Evolutionary conservation across 2,888 invertebrate genomes (phyloP).

Genomic region (Hipparchia semele): DNA sequence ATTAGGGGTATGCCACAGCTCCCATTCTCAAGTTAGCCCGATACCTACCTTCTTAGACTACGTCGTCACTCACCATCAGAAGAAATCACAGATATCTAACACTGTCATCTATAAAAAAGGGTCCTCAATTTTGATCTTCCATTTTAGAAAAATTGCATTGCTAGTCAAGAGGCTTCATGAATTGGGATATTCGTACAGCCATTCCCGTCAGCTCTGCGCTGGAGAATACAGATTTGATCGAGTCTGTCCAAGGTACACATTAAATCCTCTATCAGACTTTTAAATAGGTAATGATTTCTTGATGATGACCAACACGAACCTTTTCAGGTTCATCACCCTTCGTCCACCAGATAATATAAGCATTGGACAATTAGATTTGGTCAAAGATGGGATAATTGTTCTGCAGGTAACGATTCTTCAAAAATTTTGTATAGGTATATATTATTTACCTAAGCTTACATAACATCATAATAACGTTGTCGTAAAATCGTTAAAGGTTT

Average conservation of each 20-base stretch:
- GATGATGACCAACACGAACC: not conserved
- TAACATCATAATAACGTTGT: not conserved
- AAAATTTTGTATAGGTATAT: not conserved
- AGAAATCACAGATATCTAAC: too few relatives aligned
- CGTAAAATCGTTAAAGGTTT: not conserved
- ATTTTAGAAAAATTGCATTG: constrained; percentile 70
- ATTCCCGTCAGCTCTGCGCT: constrained; percentile 68
- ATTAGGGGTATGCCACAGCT: too few relatives aligned
- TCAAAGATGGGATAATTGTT: constrained; percentile 73
- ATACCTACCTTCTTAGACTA: too few relatives aligned
- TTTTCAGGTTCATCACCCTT: constrained; percentile 77
- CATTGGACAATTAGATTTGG: constrained; percentile 68
- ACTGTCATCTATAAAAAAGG: too few relatives aligned
- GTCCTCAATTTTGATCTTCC: constrained; percentile 7
- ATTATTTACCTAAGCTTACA: not conserved
- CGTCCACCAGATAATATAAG: constrained; percentile 64
- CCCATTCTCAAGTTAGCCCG: too few relatives aligned
- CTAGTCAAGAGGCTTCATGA: constrained; percentile 72
- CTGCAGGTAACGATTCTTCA: constrained; percentile 60
- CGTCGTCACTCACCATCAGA: too few relatives aligned
- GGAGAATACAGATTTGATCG: constrained; percentile 83
- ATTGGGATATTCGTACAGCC: constrained; percentile 72
- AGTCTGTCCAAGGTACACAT: constrained; percentile 79
- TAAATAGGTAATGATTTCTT: not conserved
- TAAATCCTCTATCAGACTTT: not conserved